phyloP scores from a whole-genome alignment of 2,888 invertebrate genomes.

The Lamproptera curius region DNA sequence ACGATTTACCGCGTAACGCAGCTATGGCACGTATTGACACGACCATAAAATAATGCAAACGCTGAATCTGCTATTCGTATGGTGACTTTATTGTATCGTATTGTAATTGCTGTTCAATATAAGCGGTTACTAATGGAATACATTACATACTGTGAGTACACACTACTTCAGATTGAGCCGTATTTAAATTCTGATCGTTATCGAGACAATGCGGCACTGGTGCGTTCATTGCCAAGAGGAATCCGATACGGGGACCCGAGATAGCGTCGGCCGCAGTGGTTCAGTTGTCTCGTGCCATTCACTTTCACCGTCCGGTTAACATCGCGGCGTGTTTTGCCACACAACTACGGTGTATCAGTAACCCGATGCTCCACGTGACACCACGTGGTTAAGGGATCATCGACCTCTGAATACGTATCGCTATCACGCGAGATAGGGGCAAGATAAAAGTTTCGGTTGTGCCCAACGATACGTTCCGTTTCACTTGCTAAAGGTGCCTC shows the following conservation, averaged over 20 bases:
- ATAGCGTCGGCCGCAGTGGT: slow-evolving; percentile 39
- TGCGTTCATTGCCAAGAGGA: slow-evolving; percentile 45
- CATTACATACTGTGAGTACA: too few species aligned
- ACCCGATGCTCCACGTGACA: slow-evolving; percentile 36
- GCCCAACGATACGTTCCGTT: slow-evolving; percentile 14
- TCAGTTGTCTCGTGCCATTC: slow-evolving; percentile 30
- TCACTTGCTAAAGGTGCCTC: too few species aligned
- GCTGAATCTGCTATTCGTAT: slow-evolving; percentile 46
- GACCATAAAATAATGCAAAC: slow-evolving; percentile 53
- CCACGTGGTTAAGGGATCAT: slow-evolving; percentile 61
- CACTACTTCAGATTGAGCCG: too few species aligned
- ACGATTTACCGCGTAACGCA: too few species aligned
- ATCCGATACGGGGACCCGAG: slow-evolving; percentile 40
- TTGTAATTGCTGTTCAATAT: too few species aligned
- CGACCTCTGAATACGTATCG: slow-evolving; percentile 56
- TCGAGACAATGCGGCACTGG: slow-evolving; percentile 39
- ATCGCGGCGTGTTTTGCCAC: slow-evolving; percentile 5
- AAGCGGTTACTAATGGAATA: too few species aligned
- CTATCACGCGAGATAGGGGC: slow-evolving; percentile 51
- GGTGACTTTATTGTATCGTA: too few species aligned
- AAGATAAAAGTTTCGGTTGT: slow-evolving; percentile 46
- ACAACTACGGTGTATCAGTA: slow-evolving; percentile 23
- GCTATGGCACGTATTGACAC: slow-evolving; percentile 31
- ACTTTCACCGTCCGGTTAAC: slow-evolving; percentile 44
- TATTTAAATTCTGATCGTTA: slow-evolving; percentile 47